A percentile compares a stretch with the other conserved stretches of the same genome.
phyloP scores from a whole-genome alignment of 2,113 vertebrate genomes.

The Coturnix japonica region DNA sequence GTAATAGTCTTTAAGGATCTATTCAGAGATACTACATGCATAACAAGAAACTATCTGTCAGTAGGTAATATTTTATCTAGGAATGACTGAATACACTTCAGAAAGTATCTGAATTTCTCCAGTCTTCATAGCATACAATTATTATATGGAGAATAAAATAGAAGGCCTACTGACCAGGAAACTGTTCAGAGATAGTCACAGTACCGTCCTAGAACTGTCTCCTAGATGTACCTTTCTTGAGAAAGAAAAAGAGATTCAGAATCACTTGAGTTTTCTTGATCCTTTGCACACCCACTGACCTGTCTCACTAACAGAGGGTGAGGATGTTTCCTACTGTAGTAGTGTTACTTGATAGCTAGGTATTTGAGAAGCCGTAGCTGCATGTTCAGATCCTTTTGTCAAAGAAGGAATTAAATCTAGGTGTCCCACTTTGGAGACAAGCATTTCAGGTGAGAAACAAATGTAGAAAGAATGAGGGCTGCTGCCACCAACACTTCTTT shows the following conservation, averaged over 20 bases:
- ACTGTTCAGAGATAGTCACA: background rate
- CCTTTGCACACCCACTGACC: background rate
- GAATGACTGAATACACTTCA: background rate
- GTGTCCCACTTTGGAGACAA: background rate
- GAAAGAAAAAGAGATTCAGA: background rate
- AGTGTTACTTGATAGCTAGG: background rate
- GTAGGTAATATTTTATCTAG: background rate
- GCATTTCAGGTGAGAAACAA: background rate
- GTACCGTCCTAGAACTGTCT: background rate
- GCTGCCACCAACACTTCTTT: background rate
- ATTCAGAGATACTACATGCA: background rate
- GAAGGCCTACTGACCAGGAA: background rate
- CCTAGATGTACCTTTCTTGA: background rate
- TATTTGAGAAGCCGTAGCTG: background rate
- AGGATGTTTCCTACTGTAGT: background rate
- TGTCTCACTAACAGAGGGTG: background rate
- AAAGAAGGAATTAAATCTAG: background rate
- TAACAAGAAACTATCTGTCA: background rate
- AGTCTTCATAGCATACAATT: background rate
- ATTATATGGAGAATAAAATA: background rate
- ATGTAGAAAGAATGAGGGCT: background rate
- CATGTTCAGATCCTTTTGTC: background rate
- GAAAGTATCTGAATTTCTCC: background rate
- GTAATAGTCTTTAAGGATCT: background rate
- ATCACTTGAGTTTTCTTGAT: background rate